phyloP scores from a whole-genome alignment of 2,888 invertebrate genomes.

The Aphrophora alni region DNA sequence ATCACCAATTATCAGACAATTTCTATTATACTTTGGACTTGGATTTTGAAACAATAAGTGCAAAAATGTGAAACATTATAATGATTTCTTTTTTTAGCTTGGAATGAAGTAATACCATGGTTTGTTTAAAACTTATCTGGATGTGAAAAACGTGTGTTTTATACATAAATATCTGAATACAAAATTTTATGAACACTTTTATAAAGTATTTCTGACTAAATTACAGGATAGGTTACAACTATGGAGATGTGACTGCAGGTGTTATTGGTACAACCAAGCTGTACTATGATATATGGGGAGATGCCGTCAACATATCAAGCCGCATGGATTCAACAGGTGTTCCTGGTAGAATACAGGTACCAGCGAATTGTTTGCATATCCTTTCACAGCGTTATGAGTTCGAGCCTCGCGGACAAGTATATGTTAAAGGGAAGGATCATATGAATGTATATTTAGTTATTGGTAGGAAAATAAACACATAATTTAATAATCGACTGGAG shows the following conservation, averaged over 20 bases:
- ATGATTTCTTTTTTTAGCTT: too few relatives aligned
- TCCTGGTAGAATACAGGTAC: conserved; percentile 81
- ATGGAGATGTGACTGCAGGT: conserved; percentile 95
- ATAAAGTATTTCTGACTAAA: too few relatives aligned
- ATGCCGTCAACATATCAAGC: conserved; percentile 96
- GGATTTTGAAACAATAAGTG: too few relatives aligned
- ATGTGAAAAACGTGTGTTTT: too few relatives aligned
- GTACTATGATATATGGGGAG: conserved; percentile 98
- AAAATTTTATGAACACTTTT: too few relatives aligned
- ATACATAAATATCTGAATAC: too few relatives aligned
- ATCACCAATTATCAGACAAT: too few relatives aligned
- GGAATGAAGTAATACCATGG: too few relatives aligned
- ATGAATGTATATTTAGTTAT: conserved; percentile 87
- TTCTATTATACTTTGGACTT: too few relatives aligned
- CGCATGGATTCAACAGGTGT: conserved; percentile 98
- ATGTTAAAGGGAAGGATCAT: conserved; percentile 95
- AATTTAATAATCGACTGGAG: neutral
- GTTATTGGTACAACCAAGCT: conserved; percentile 96
- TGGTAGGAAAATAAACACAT: conserved; percentile 16
- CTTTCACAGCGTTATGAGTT: conserved; percentile 81
- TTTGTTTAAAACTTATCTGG: too few relatives aligned
- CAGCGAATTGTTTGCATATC: conserved; percentile 74
- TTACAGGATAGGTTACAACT: conserved; percentile 81
- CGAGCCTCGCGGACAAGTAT: conserved; percentile 91
- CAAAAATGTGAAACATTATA: too few relatives aligned